Evolutionary conservation across 2,797 vertebrate genomes (phyloP).

Genomic region (Sebastes dallii): DNA sequence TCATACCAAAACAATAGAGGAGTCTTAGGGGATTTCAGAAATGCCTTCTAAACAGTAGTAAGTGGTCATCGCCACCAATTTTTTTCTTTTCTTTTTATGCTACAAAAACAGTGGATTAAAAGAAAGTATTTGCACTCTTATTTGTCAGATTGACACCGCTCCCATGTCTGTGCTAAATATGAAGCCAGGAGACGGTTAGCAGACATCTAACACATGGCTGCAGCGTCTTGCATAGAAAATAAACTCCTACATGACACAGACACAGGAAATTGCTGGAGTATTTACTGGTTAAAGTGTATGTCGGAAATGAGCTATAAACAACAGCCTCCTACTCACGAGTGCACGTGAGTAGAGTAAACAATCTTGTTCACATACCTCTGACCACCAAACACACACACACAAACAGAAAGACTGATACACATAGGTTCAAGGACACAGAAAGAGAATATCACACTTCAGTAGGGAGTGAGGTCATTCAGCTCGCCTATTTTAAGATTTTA

Average conservation of each 20-base stretch:
- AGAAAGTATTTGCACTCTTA: background rate
- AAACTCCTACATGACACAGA: background rate
- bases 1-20: too few species aligned
- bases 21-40: too few species aligned
- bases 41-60: too few species aligned
- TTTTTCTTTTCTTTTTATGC: too few species aligned
- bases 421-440: slow-evolving; percentile 30
- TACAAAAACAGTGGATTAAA: background rate
- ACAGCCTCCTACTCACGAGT: background rate
- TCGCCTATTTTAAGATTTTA: slow-evolving; percentile 8
- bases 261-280: background rate
- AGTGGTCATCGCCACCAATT: too few species aligned
- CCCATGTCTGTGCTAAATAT: too few species aligned
- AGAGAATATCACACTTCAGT: background rate
- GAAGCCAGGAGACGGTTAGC: too few species aligned
- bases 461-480: slow-evolving; percentile 9
- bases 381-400: background rate
- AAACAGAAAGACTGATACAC: background rate
- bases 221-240: background rate
- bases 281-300: background rate
- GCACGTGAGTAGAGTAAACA: slow-evolving; percentile 1
- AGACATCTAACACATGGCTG: background rate
- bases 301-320: slow-evolving; percentile 21
- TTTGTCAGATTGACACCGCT: background rate
- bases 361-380: background rate